phyloP scores from a whole-genome alignment of 2,113 vertebrate genomes.

The Heptranchias perlo region DNA sequence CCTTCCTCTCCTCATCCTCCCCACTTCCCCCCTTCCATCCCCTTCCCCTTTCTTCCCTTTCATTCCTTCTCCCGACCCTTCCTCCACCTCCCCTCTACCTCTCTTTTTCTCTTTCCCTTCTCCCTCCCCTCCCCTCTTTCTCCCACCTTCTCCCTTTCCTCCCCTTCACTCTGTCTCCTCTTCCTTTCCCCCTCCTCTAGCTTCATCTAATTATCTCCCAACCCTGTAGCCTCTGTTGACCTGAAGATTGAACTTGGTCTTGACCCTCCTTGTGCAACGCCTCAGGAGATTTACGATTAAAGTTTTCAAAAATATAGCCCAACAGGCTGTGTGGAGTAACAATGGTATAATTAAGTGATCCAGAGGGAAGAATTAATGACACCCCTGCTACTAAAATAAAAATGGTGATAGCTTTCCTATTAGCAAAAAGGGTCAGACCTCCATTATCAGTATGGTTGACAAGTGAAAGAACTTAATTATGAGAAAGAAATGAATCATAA shows the following conservation, averaged over 20 bases:
- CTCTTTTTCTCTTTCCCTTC: not conserved
- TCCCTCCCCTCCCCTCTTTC: not conserved
- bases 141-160: not conserved
- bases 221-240: not conserved
- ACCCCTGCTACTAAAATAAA: not conserved
- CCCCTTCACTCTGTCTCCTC: not conserved
- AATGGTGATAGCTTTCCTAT: not conserved
- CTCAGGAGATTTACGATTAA: not conserved
- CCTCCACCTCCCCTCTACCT: not conserved
- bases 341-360: not conserved
- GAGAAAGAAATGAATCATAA: not conserved
- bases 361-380: not conserved
- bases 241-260: not conserved
- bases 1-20: not conserved
- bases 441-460: not conserved
- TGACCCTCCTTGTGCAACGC: not conserved
- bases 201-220: not conserved
- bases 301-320: not conserved
- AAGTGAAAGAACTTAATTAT: slow-evolving; percentile 3
- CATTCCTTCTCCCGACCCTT: not conserved
- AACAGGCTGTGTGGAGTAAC: not conserved
- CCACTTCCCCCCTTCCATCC: not conserved
- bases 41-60: not conserved
- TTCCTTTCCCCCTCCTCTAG: not conserved
- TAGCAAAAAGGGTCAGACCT: not conserved